phyloP scores from a whole-genome alignment of 2,113 vertebrate genomes.

The Sylvietta virens region DNA sequence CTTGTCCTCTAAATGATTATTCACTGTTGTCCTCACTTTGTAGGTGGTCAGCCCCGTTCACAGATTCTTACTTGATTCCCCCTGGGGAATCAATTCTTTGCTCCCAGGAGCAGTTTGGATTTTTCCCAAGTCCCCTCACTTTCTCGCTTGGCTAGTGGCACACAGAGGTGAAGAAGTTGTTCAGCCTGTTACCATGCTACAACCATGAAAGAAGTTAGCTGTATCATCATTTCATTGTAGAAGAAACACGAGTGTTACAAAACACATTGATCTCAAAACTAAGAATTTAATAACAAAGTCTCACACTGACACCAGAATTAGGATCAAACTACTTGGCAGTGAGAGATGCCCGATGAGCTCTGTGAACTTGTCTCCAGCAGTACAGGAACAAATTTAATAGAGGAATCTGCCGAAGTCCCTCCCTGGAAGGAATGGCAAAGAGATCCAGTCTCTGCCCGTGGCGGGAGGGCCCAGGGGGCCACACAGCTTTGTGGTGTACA shows the following conservation, averaged over 20 bases:
- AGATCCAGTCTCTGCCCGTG: rapidly evolving
- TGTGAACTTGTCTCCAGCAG: too few species aligned
- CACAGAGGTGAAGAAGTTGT: not conserved
- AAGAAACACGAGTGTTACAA: not conserved
- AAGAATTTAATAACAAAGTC: not conserved
- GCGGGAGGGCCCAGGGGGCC: not conserved
- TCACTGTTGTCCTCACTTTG: rapidly evolving
- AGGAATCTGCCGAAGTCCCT: not conserved
- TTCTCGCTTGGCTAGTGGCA: not conserved
- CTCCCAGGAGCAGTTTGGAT: too few species aligned
- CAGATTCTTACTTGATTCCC: not conserved
- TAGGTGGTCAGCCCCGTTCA: not conserved
- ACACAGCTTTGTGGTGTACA: not conserved
- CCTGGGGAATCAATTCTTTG: rapidly evolving
- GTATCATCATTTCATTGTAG: not conserved
- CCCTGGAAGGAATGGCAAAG: rapidly evolving
- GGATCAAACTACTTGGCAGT: rapidly evolving
- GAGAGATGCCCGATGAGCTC: rapidly evolving
- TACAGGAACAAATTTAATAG: rapidly evolving
- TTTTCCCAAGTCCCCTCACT: not conserved
- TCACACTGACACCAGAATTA: not conserved
- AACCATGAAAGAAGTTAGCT: not conserved
- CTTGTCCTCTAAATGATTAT: not conserved
- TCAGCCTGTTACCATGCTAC: rapidly evolving
- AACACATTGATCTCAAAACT: not conserved